Evolutionary conservation across 2,113 vertebrate genomes (phyloP).

Genomic region (Taurulus bubalis): DNA sequence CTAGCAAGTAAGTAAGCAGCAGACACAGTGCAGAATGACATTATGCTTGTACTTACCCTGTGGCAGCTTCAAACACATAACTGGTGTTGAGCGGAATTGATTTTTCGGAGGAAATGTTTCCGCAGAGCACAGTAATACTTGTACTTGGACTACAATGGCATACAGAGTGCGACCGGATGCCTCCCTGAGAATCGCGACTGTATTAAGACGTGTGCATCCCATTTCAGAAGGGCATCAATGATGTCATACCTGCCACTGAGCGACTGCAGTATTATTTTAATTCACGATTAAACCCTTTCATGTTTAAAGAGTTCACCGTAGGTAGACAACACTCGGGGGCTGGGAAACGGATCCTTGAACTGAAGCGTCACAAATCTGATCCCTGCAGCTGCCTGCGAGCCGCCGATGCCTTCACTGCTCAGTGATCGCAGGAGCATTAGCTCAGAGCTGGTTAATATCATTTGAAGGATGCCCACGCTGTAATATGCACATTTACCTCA

Average conservation of each 20-base stretch:
- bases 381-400: conserved; percentile 32
- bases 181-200: conserved; percentile 10
- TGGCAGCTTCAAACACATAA: conserved; percentile 57
- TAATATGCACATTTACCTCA: too few species aligned
- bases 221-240: conserved; percentile 12
- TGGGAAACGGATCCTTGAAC: conserved; percentile 23
- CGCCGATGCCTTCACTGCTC: conserved; percentile 25
- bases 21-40: conserved; percentile 39
- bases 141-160: conserved; percentile 27
- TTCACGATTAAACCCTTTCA: conserved; percentile 41
- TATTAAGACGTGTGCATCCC: conserved; percentile 18
- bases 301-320: conserved; percentile 19
- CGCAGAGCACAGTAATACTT: conserved; percentile 44
- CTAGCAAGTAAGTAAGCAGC: conserved; percentile 25
- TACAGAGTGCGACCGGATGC: conserved; percentile 24
- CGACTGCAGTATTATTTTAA: conserved; percentile 18
- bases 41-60: conserved; percentile 42
- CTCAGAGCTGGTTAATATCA: conserved; percentile 30
- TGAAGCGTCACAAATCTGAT: conserved; percentile 38
- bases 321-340: neutral
- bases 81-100: conserved; percentile 65
- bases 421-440: conserved; percentile 15
- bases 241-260: conserved; percentile 4
- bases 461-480: conserved; percentile 23
- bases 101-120: conserved; percentile 66